phyloP scores from a whole-genome alignment of 1,140 invertebrate species.

The Neoseiulus cucumeris region DNA sequence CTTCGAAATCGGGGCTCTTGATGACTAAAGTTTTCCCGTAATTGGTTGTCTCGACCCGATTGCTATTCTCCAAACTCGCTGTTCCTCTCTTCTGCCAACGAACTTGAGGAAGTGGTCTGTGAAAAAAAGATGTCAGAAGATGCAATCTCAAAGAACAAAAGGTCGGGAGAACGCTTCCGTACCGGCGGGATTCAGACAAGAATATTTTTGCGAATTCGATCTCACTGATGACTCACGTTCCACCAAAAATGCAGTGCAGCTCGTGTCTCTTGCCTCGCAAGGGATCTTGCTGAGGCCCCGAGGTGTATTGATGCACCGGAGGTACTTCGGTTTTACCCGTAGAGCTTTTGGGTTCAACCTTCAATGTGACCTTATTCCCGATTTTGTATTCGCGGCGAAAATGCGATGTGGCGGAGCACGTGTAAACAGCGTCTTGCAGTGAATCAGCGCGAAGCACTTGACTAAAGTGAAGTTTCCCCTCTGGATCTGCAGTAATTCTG shows the following conservation, averaged over 20 bases:
- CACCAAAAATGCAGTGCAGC: constrained; percentile 71
- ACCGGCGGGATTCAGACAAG: constrained; percentile 10
- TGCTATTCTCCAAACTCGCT: constrained; percentile 24
- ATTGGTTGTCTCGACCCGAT: constrained; percentile 52
- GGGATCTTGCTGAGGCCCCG: constrained; percentile 61
- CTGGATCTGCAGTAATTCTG: constrained; percentile 75
- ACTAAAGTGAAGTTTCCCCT: constrained; percentile 80
- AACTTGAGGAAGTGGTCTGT: constrained; percentile 33
- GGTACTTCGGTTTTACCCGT: constrained; percentile 47
- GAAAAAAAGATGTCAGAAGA: too few species aligned
- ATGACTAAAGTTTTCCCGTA: constrained; percentile 82
- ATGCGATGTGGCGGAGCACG: constrained; percentile 63
- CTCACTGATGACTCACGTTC: constrained; percentile 42
- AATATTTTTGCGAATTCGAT: background rate
- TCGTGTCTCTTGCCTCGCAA: constrained; percentile 55
- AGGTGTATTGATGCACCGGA: constrained; percentile 58
- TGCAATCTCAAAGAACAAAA: background rate
- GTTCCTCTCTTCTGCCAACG: constrained; percentile 56
- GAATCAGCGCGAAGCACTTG: constrained; percentile 69
- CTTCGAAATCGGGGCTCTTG: constrained; percentile 57
- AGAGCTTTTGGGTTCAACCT: constrained; percentile 39
- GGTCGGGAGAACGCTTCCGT: background rate
- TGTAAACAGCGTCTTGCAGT: constrained; percentile 52
- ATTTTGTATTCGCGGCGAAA: constrained; percentile 52
- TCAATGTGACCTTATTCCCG: constrained; percentile 52